Evolutionary conservation across 37 sponge, comb jelly and placozoan species (phyloP), one percentile per base, ranked within the genome.

Genomic region (Petrosia ficiformis): DNA sequence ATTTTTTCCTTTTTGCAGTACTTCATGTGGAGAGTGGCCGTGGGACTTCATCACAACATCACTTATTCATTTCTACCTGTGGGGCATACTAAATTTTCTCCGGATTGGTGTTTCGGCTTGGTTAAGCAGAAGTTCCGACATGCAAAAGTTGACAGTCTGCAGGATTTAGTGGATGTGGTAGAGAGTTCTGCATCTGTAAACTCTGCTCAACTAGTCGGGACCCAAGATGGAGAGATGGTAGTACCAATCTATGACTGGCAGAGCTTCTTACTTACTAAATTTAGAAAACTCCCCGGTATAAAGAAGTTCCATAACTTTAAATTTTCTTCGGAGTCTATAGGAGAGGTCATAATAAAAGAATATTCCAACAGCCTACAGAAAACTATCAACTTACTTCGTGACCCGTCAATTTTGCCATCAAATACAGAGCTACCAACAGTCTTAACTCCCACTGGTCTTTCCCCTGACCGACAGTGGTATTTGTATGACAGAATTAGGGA

Each of bases 221-320:
- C 37, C 22, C 36, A 68, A 36, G 36, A 14, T 33, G 69, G 69
- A 31, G 37, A n/a, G 38, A 3, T 36, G 14, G 36, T 68, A 21
- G 69, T 68, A 4, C 34, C 69, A 21, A 32, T 68, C 16, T 68
- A 68, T 31, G 38, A 68, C 69, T 68, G 69, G 69, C 10, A n/a
- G 10, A 32, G 24, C 5, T 68, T 68, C 14, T 41, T 68, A 11
- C 40, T 38, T 22, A 24, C 4, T 19, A 38, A 68, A 8, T 68
- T 68, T 41, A 4, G 69, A 24, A 68, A 32, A 22, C n/a, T 68
- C 5, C 69, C 69, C 34, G 40, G 37, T 22, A 11, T 68, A 24
- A 68, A 68, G 69, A 68, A 10, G 14, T 32, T 21, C 36, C 69
- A 68, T 19, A 38, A 68, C 69, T 68, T 68, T 41, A 68, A 4